Evolutionary conservation across 1,140 invertebrate genomes (phyloP).

Genomic region (Pseudomyrmex sp.): DNA sequence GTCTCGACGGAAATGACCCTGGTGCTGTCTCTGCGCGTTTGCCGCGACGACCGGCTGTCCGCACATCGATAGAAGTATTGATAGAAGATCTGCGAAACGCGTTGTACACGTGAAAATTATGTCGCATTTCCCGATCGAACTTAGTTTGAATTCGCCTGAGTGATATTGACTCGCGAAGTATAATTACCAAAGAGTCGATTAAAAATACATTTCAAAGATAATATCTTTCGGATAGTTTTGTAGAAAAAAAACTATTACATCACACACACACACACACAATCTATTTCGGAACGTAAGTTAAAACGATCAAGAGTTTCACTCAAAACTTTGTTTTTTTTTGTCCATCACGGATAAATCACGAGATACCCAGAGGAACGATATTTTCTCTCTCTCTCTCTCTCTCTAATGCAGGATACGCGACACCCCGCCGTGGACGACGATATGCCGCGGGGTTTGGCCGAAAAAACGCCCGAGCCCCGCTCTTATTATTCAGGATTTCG

Average conservation of each 20-base stretch:
- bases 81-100: slow-evolving; percentile 27
- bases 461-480: slow-evolving; percentile 51
- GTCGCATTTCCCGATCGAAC: not conserved
- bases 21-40: slow-evolving; percentile 43
- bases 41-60: slow-evolving; percentile 18
- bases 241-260: not conserved
- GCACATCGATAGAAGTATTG: slow-evolving; percentile 47
- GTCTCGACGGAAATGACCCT: slow-evolving; percentile 56
- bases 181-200: no score
- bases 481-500: slow-evolving; percentile 80
- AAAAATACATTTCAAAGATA: not conserved
- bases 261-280: not conserved
- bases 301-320: not conserved
- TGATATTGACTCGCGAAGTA: no score
- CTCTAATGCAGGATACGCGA: slow-evolving; percentile 1
- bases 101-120: slow-evolving; percentile 37
- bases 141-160: not conserved
- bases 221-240: not conserved
- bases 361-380: not conserved
- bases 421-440: not conserved
- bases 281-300: not conserved
- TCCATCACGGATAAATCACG: not conserved
- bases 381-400: not conserved
- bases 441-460: slow-evolving; percentile 38
- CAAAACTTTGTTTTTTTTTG: not conserved